These are phyloP conservation scores for Nebria brevicollis DNA, from an alignment of 2,888 invertebrate species.

Conservation along the genomic window DNA sequence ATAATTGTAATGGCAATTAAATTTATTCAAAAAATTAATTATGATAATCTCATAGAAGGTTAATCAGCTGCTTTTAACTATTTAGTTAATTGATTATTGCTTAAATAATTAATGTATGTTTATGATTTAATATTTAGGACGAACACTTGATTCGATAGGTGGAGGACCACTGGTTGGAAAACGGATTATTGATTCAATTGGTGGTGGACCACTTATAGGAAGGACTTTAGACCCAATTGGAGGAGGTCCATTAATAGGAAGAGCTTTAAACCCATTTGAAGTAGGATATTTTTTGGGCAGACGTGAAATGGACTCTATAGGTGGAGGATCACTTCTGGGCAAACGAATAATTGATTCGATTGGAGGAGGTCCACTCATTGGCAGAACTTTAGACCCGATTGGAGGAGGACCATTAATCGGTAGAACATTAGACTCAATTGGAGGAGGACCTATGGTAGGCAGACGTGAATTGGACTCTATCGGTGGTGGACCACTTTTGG, in stretches of 20 bases:
- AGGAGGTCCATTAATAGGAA: conserved; percentile 34
- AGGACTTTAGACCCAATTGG: conserved; percentile 46
- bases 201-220: conserved; percentile 50
- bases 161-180: conserved; percentile 47
- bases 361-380: conserved; percentile 49
- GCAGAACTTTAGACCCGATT: conserved; percentile 46
- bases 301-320: conserved; percentile 49
- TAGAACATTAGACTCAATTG: conserved; percentile 48
- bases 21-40: too few species aligned
- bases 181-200: conserved; percentile 49
- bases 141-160: conserved; percentile 48
- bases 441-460: conserved; percentile 46
- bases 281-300: conserved; percentile 36
- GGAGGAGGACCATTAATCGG: conserved; percentile 46
- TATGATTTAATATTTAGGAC: background rate
- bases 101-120: background rate
- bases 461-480: too few species aligned
- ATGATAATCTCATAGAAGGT: background rate
- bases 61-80: background rate
- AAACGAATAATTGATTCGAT: conserved; percentile 48
- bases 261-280: conserved; percentile 33
- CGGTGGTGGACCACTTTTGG: too few species aligned
- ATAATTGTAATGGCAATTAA: too few species aligned
- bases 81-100: background rate
- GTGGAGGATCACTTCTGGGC: conserved; percentile 46